A percentile compares a stretch with the other conserved stretches of the same genome.
These are phyloP conservation scores for Eupithecia vulgata DNA, from an alignment of 2,888 invertebrate species.

Conservation along the genomic window DNA sequence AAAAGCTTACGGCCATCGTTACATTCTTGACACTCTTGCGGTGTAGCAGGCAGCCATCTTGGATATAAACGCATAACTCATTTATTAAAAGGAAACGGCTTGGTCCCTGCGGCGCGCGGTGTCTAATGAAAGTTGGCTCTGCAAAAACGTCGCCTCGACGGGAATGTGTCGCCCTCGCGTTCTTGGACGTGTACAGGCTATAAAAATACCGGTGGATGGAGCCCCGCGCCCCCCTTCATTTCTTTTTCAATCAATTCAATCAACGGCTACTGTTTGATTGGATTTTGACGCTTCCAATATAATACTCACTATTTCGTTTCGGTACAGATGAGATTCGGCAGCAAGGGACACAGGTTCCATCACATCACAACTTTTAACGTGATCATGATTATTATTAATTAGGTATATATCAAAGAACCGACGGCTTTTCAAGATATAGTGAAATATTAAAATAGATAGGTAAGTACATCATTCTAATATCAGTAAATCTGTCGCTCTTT, in stretches of 20 bases:
- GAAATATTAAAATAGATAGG: constrained; percentile 11
- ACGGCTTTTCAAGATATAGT: neutral
- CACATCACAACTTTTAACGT: neutral
- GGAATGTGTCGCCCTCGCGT: constrained; percentile 82
- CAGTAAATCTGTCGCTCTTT: constrained; percentile 17
- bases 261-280: constrained; percentile 73
- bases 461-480: constrained; percentile 25
- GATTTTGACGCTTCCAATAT: constrained; percentile 61
- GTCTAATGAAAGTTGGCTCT: constrained; percentile 80
- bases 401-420: neutral
- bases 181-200: constrained; percentile 79
- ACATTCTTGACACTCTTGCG: constrained; percentile 71
- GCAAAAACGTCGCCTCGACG: constrained; percentile 79
- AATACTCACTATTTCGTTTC: constrained; percentile 47
- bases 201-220: constrained; percentile 78
- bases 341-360: neutral
- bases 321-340: constrained; percentile 8
- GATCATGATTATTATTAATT: neutral
- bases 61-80: constrained; percentile 80
- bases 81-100: constrained; percentile 80
- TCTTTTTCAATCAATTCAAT: constrained; percentile 82
- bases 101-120: constrained; percentile 72
- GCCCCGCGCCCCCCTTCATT: constrained; percentile 67
- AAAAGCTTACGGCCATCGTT: constrained; percentile 58
- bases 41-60: constrained; percentile 72